Conservation (phyloP, 2,888 invertebrate species). For the Adela reaumurella region DNA sequence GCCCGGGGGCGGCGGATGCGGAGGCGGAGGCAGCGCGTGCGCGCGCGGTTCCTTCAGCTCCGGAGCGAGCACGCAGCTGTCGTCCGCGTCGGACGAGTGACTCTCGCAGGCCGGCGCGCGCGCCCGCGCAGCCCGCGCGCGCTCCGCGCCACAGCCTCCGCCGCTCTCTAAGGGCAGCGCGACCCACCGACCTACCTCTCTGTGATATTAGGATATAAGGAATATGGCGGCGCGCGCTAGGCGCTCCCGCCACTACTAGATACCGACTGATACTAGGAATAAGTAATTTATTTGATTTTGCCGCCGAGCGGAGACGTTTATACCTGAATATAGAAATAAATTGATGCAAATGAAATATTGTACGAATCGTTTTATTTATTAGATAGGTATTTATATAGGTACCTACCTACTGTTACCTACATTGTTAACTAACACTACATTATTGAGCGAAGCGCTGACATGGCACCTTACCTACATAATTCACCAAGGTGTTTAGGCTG, state of each 20-base stretch:
- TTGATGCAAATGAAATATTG: neutral
- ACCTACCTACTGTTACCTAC: too few relatives aligned
- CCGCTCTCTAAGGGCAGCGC: slow-evolving; percentile 15
- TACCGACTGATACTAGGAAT: slow-evolving; percentile 53
- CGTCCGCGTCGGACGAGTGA: slow-evolving; percentile 60
- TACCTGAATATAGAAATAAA: slow-evolving; percentile 35
- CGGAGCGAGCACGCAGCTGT: slow-evolving; percentile 59
- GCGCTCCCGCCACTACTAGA: slow-evolving; percentile 51
- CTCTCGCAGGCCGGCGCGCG: slow-evolving; percentile 15
- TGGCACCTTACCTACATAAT: too few relatives aligned
- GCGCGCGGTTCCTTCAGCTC: slow-evolving; percentile 63
- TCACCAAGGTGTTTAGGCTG: too few relatives aligned
- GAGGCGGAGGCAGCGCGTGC: slow-evolving; percentile 44
- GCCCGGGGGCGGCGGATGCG: slow-evolving; percentile 39
- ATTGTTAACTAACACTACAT: too few relatives aligned
- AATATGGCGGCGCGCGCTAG: slow-evolving; percentile 33
- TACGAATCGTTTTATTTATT: neutral
- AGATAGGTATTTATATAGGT: too few relatives aligned
- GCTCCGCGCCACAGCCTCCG: slow-evolving; percentile 22
- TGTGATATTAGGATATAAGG: slow-evolving; percentile 54
- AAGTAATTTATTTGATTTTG: slow-evolving; percentile 51
- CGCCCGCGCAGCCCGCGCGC: slow-evolving; percentile 13
- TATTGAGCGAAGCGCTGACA: too few relatives aligned
- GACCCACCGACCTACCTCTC: slow-evolving; percentile 54
- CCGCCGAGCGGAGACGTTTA: slow-evolving; percentile 51